Conservation (phyloP, 2,113 vertebrate genomes). For the Leiothrix lutea region DNA sequence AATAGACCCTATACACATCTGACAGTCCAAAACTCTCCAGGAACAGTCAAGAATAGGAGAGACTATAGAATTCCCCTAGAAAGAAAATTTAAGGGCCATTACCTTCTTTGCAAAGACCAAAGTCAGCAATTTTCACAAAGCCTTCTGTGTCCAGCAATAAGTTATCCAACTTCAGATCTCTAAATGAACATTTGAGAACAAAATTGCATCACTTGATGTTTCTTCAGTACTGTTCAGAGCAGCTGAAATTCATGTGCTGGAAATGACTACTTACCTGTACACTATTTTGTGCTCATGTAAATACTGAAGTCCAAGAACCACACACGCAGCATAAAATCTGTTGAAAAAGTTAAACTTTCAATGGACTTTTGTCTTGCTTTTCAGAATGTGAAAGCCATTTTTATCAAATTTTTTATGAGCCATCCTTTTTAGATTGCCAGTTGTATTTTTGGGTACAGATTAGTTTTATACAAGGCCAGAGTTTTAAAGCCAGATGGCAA, state of each 20-base stretch:
- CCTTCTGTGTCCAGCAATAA: slow-evolving; percentile 96
- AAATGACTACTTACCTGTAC: slow-evolving; percentile 85
- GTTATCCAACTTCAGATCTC: slow-evolving; percentile 98
- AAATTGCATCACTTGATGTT: neutral
- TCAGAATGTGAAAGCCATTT: neutral
- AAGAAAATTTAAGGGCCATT: slow-evolving; percentile 13
- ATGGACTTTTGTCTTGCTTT: neutral
- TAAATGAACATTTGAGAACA: slow-evolving; percentile 64
- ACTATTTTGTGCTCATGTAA: slow-evolving; percentile 98
- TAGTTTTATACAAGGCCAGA: neutral
- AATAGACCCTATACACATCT: neutral
- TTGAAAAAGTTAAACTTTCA: slow-evolving; percentile 5
- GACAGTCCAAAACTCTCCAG: neutral
- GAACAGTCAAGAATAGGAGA: neutral
- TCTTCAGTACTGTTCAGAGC: neutral
- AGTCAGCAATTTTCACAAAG: slow-evolving; percentile 98
- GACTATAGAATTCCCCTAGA: neutral
- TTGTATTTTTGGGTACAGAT: neutral
- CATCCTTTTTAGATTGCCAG: neutral
- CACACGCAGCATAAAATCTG: slow-evolving; percentile 97
- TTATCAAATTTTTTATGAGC: neutral
- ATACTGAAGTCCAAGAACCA: slow-evolving; percentile 95
- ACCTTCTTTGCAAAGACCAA: slow-evolving; percentile 99
- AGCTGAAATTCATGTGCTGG: neutral
- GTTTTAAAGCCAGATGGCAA: neutral